Evolutionary conservation across 2,888 invertebrate species (phyloP), one percentile per base, ranked within the genome.

Genomic region (Exocentrus adspersus): DNA sequence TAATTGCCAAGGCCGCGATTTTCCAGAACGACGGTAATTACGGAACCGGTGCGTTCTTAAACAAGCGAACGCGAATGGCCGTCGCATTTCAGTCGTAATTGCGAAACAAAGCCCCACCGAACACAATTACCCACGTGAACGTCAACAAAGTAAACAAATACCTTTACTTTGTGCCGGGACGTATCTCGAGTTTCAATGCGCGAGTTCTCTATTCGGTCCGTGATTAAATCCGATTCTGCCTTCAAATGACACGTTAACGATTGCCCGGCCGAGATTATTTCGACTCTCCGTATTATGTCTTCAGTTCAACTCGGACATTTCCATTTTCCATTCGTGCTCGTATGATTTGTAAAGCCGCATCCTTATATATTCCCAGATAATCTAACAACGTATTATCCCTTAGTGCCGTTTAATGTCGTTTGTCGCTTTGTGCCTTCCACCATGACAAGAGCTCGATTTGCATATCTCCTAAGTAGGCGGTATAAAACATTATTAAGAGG

Each of bases 321-420:
- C 64, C 65, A 60, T 65, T 69, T 64, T 67, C 63, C 60, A 63
- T 61, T 50, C 46, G 48, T 58, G 51, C 54, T 41, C 53, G 59
- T 60, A 65, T 68, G 68, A 70, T 68, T 67, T 70, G 69, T 58
- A 65, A 68, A 69, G 64, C 53, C 54, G 58, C 59, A 59, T 67
- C 64, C 59, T 64, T 54, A 63, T 62, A 68, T 60, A 66, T 68
- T 64, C 62, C 37, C 53, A 58, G 68, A 68, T 70, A 67, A 70
- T 70, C 70, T 68, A 16, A 58, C 48, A 66, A 70, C 68, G 56
- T 69, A 71, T 71, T 71, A 73, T 71, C 62, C 64, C 58, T 65
- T 66, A 57, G 66, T 72, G 68, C 70, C 69, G 68, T 72, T 73
- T 69, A 72, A 67, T 71, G 72, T 73, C 70, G 70, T 65, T 67